Conservation (phyloP, 2,888 invertebrate species). For the Eurytoma californica region DNA sequence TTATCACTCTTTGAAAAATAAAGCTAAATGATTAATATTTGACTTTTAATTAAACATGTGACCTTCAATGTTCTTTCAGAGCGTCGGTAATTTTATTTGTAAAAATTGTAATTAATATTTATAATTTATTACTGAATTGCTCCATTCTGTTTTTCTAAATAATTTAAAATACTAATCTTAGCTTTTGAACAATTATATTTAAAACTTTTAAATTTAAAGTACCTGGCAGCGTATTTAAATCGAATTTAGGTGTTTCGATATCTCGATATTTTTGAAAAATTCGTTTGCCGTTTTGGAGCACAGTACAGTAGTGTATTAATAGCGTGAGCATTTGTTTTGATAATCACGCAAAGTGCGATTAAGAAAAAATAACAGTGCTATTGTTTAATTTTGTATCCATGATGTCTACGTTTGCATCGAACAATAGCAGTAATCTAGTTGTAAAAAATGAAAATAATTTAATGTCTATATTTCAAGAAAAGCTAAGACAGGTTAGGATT, state of each 20-base stretch:
- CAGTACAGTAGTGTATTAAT: too few species aligned
- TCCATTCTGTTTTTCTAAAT: background rate
- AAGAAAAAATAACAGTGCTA: conserved; percentile 2
- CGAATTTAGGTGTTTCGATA: conserved; percentile 6
- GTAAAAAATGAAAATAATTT: conserved; percentile 69
- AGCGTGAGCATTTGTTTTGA: too few species aligned
- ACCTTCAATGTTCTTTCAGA: conserved; percentile 4
- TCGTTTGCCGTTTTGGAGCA: conserved; percentile 27
- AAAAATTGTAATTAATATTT: background rate
- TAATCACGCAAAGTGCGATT: background rate
- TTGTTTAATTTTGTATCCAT: background rate
- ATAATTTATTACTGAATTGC: background rate
- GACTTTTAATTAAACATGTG: conserved; percentile 20
- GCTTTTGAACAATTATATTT: background rate
- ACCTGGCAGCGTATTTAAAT: background rate
- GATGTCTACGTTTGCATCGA: conserved; percentile 58
- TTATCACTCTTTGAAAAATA: conserved; percentile 53
- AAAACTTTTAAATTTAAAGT: background rate
- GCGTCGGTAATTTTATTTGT: background rate
- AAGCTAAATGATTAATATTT: conserved; percentile 43
- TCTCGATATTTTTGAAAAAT: conserved; percentile 31
- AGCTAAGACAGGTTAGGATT: conserved; percentile 71
- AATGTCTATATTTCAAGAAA: conserved; percentile 72
- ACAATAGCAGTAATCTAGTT: conserved; percentile 65
- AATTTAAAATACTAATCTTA: background rate